Evolutionary conservation across 2,888 invertebrate species (phyloP).

Genomic region (Agrypnus murinus): DNA sequence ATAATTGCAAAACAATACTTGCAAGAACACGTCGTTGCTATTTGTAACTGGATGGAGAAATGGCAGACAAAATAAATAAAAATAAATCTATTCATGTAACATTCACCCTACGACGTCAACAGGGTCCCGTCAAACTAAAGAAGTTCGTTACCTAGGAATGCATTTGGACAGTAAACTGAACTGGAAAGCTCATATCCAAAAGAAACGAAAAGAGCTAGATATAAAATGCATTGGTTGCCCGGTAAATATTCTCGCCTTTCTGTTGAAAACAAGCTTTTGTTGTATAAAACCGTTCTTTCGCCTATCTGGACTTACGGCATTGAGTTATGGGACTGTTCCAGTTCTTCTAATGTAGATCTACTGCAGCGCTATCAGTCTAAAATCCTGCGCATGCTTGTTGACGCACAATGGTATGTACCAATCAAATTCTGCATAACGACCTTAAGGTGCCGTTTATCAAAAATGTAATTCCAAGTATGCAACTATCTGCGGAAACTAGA

Average conservation of each 20-base stretch:
- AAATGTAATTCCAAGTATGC: neutral
- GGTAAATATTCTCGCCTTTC: slow-evolving; percentile 9
- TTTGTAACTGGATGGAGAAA: slow-evolving; percentile 39
- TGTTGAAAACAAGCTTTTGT: slow-evolving; percentile 22
- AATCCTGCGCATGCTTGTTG: slow-evolving; percentile 30
- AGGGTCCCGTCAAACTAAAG: slow-evolving; percentile 33
- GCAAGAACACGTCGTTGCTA: slow-evolving; percentile 21
- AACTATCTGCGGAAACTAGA: slow-evolving; percentile 3
- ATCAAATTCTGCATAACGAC: slow-evolving; percentile 2
- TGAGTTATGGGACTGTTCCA: slow-evolving; percentile 23
- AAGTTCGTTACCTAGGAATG: neutral
- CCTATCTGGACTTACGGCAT: slow-evolving; percentile 28
- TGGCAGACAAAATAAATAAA: slow-evolving; percentile 51
- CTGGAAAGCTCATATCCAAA: slow-evolving; percentile 43
- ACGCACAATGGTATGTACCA: slow-evolving; percentile 43
- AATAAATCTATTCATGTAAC: slow-evolving; percentile 50
- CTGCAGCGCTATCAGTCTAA: slow-evolving; percentile 36
- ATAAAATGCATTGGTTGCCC: slow-evolving; percentile 44
- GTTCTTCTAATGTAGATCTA: slow-evolving; percentile 35
- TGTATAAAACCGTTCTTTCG: slow-evolving; percentile 15
- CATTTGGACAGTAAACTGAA: slow-evolving; percentile 29
- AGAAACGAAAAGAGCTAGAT: slow-evolving; percentile 45
- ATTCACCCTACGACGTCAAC: slow-evolving; percentile 43
- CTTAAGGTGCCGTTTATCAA: neutral
- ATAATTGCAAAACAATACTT: neutral